phyloP scores from a whole-genome alignment of 92 coral and sea anemone species.

The Epizoanthus stellaris region DNA sequence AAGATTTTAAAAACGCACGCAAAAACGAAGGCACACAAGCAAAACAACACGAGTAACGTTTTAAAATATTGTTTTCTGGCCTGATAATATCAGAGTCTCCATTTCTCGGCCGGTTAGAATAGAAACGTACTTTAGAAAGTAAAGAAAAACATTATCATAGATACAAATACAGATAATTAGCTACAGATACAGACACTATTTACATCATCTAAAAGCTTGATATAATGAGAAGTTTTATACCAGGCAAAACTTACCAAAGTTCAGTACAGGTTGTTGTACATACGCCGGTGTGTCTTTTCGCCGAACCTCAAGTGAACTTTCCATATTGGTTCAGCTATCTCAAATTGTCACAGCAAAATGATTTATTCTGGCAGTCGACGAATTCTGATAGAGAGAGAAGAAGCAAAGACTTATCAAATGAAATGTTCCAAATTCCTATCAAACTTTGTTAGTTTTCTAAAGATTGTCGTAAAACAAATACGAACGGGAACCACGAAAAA shows the following conservation, averaged over 20 bases:
- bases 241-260: not conserved
- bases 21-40: no score
- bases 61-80: no score
- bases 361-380: not conserved
- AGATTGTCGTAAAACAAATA: not conserved
- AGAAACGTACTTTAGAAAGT: no score
- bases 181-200: not conserved
- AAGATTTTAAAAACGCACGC: no score
- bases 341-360: not conserved
- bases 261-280: conserved; percentile 1
- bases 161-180: no score
- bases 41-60: no score
- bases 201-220: not conserved
- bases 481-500: no score
- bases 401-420: not conserved
- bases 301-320: conserved; percentile 5
- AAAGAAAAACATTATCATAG: no score
- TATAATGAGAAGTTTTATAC: not conserved
- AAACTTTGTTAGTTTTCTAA: not conserved
- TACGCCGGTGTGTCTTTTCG: conserved; percentile 36
- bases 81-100: no score
- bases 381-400: not conserved
- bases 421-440: no score
- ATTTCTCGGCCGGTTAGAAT: no score
- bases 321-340: not conserved